Evolutionary conservation across 2,797 vertebrate genomes (phyloP).

Genomic region (Darevskia nairensis): DNA sequence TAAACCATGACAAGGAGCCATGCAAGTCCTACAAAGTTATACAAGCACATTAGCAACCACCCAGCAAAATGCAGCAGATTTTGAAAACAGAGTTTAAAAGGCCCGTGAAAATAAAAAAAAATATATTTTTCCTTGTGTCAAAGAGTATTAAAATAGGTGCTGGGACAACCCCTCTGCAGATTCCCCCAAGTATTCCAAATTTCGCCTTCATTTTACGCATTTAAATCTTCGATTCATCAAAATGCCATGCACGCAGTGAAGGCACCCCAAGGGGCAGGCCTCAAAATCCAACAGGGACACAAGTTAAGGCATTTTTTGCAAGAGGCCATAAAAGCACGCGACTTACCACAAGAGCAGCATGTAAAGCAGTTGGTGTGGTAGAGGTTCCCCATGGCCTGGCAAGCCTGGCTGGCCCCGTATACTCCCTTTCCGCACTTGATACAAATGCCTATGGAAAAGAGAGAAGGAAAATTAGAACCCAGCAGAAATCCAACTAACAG

Average conservation of each 20-base stretch:
- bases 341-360: slow-evolving; percentile 98
- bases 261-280: not conserved
- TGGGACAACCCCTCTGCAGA: too few species aligned
- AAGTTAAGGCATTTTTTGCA: not conserved
- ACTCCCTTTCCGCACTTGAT: slow-evolving; percentile 98
- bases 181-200: not conserved
- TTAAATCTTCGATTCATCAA: not conserved
- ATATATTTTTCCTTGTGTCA: too few species aligned
- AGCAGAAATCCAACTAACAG: not conserved
- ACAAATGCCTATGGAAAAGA: slow-evolving; percentile 90
- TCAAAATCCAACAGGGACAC: not conserved
- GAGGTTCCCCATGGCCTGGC: slow-evolving; percentile 98
- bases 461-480: slow-evolving; percentile 45
- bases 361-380: slow-evolving; percentile 99
- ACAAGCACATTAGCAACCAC: too few species aligned
- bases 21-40: too few species aligned
- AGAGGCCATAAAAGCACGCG: too few species aligned
- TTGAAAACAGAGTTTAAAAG: too few species aligned
- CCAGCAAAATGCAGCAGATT: too few species aligned
- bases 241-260: not conserved
- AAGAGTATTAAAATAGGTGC: too few species aligned
- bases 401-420: slow-evolving; percentile 97
- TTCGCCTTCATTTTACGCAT: not conserved
- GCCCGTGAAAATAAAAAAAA: too few species aligned
- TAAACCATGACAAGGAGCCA: too few species aligned